Evolutionary conservation across 2,113 vertebrate species (phyloP).

Genomic region (Hepsetus odoe): DNA sequence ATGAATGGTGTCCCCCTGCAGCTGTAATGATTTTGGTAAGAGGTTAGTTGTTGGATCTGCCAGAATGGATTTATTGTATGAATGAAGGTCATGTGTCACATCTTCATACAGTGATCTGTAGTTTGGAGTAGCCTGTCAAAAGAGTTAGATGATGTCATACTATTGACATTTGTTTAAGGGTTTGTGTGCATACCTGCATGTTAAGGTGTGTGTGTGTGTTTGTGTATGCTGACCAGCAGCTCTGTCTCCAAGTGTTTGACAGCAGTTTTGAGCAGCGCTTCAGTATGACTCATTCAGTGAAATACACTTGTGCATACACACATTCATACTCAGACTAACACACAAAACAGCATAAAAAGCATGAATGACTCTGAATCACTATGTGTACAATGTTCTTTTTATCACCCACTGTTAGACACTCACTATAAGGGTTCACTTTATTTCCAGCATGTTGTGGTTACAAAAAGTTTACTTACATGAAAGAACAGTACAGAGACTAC

Average conservation of each 20-base stretch:
- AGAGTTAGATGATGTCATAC: not conserved
- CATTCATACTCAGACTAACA: not conserved
- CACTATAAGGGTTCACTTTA: not conserved
- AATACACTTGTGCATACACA: not conserved
- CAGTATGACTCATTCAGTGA: conserved; percentile 44
- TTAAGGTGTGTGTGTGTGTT: conserved; percentile 28
- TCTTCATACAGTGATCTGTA: no score
- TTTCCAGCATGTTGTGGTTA: not conserved
- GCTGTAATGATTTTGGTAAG: not conserved
- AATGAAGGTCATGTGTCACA: no score
- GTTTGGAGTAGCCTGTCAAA: not conserved
- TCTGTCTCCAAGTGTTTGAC: conserved; percentile 24
- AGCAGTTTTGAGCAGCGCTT: conserved; percentile 7
- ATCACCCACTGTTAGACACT: not conserved
- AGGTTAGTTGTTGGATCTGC: no score
- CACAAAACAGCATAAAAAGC: not conserved
- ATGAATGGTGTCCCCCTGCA: conserved; percentile 10
- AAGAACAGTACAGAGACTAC: not conserved
- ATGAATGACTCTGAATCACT: conserved; percentile 20
- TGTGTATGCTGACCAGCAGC: conserved; percentile 5
- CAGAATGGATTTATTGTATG: not conserved
- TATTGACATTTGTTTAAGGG: not conserved
- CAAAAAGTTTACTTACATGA: not conserved
- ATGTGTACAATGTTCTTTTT: not conserved
- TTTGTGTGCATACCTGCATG: not conserved